phyloP scores from a whole-genome alignment of 2,888 invertebrate genomes.

The Sinohyriopsis cumingii region DNA sequence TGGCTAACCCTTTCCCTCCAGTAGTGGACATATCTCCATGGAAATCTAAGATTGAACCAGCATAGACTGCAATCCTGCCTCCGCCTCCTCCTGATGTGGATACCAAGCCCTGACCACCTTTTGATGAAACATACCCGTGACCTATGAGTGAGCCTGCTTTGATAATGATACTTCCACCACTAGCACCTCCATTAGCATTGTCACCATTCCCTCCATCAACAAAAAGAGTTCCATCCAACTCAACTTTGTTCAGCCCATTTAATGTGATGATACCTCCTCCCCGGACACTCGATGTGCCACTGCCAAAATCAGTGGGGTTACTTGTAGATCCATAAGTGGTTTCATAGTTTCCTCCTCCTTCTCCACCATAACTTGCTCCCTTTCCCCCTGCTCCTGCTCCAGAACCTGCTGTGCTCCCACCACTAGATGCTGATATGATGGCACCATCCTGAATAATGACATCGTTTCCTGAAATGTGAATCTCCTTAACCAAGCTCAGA shows the following conservation, averaged over 20 bases:
- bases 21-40: slow-evolving; percentile 27
- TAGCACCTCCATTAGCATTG: slow-evolving; percentile 28
- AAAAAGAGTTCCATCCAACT: slow-evolving; percentile 41
- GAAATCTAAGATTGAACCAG: slow-evolving; percentile 30
- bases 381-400: slow-evolving; percentile 16
- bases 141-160: slow-evolving; percentile 35
- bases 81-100: slow-evolving; percentile 39
- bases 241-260: slow-evolving; percentile 14
- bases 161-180: slow-evolving; percentile 48
- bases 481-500: slow-evolving; percentile 6
- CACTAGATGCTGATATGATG: slow-evolving; percentile 19
- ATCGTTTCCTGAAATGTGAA: slow-evolving; percentile 15
- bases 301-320: slow-evolving; percentile 35
- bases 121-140: slow-evolving; percentile 41
- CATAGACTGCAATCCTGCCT: slow-evolving; percentile 42
- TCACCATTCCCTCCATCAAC: slow-evolving; percentile 35
- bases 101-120: slow-evolving; percentile 34
- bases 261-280: slow-evolving; percentile 51
- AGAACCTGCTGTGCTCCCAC: slow-evolving; percentile 28
- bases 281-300: slow-evolving; percentile 31
- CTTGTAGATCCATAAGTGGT: slow-evolving; percentile 39
- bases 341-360: slow-evolving; percentile 37
- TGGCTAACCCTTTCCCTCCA: slow-evolving; percentile 38
- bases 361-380: slow-evolving; percentile 56
- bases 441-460: slow-evolving; percentile 27